Evolutionary conservation across 1,140 invertebrate species (phyloP).

Genomic region (Leguminivora glycinivorella): DNA sequence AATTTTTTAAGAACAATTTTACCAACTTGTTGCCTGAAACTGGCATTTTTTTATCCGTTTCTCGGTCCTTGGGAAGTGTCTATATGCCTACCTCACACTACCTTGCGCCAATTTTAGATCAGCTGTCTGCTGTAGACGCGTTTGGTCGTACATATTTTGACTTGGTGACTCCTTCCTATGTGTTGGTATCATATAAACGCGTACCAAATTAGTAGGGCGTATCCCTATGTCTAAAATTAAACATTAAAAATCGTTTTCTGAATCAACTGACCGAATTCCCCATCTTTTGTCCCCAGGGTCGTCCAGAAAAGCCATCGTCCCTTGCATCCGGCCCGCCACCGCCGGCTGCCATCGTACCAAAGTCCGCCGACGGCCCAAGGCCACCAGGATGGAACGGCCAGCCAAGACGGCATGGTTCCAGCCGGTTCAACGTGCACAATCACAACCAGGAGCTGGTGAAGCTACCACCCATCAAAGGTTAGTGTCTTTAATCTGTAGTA

Average conservation of each 20-base stretch:
- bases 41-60: no score
- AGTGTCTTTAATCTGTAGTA: constrained; percentile 27
- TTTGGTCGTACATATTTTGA: no score
- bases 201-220: no score
- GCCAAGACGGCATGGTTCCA: constrained; percentile 64
- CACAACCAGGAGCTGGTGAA: constrained; percentile 74
- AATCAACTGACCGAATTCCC: neutral
- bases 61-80: no score
- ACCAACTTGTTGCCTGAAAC: no score
- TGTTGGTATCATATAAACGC: no score
- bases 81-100: no score
- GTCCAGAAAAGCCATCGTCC: constrained; percentile 59
- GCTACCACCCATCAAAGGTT: constrained; percentile 69
- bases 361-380: constrained; percentile 58
- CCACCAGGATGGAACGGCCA: constrained; percentile 70
- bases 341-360: constrained; percentile 63
- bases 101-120: no score
- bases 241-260: no score
- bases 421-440: constrained; percentile 65
- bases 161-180: no score
- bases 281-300: constrained; percentile 47
- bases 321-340: constrained; percentile 60
- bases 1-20: no score
- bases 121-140: no score
- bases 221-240: neutral